Evolutionary conservation across 37 sponge, comb jelly and placozoan genomes (phyloP).

Genomic region (Axinella damicornis): DNA sequence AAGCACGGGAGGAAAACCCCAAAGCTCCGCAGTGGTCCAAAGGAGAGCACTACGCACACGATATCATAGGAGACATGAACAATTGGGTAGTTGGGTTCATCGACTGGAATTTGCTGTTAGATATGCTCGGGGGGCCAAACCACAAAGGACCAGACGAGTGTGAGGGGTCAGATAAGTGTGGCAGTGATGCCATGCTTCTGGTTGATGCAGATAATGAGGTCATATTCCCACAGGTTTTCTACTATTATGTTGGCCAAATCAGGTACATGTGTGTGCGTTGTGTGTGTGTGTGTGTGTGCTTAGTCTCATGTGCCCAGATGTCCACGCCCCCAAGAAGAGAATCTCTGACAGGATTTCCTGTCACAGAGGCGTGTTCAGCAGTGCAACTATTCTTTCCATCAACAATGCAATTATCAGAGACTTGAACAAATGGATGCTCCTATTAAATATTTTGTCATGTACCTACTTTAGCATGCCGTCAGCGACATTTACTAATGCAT

Average conservation of each 20-base stretch:
- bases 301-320: no score
- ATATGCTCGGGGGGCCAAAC: slow-evolving; percentile 76
- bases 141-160: slow-evolving; percentile 79
- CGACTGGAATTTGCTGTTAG: slow-evolving; percentile 89
- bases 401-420: no score
- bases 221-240: slow-evolving; percentile 82
- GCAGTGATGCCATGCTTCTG: slow-evolving; percentile 76
- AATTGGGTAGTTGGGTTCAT: slow-evolving; percentile 90
- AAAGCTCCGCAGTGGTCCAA: slow-evolving; percentile 64
- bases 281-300: no score
- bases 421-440: no score
- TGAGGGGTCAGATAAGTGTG: slow-evolving; percentile 72
- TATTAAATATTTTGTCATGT: no score
- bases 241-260: slow-evolving; percentile 84
- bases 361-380: no score
- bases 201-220: slow-evolving; percentile 72
- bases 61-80: slow-evolving; percentile 88
- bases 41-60: slow-evolving; percentile 88
- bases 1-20: slow-evolving; percentile 68
- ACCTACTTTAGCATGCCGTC: no score
- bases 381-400: no score
- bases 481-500: no score
- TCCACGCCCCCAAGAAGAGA: no score
- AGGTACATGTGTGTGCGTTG: no score
- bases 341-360: no score